phyloP scores from a whole-genome alignment of 2,113 vertebrate species.

The Eidolon helvum region DNA sequence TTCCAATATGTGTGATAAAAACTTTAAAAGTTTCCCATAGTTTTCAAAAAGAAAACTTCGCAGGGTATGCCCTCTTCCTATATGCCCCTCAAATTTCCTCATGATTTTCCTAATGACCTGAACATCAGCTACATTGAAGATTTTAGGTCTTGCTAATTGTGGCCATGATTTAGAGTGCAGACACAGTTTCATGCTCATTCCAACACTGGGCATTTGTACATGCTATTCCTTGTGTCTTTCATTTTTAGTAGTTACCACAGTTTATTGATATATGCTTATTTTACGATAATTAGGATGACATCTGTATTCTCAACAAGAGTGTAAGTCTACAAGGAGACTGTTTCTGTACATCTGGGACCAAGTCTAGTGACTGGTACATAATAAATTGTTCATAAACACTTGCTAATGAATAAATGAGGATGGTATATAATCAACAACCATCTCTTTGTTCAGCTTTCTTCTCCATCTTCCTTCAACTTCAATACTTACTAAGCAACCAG shows the following conservation, averaged over 20 bases:
- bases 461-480: background rate
- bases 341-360: background rate
- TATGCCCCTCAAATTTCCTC: background rate
- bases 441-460: background rate
- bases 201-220: background rate
- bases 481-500: background rate
- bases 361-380: background rate
- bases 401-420: conserved; percentile 5
- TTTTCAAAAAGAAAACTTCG: background rate
- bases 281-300: background rate
- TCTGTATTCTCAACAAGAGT: background rate
- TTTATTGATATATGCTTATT: background rate
- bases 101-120: background rate
- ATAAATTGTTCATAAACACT: background rate
- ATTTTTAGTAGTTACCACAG: background rate
- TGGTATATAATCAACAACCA: background rate
- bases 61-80: background rate
- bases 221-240: background rate
- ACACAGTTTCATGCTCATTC: background rate
- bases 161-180: background rate
- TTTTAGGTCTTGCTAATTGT: background rate
- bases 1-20: background rate
- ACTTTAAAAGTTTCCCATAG: background rate
- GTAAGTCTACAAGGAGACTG: background rate
- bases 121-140: background rate